A percentile compares a stretch with the other conserved stretches of the same genome.
Conservation (phyloP, 2,797 vertebrate species). For the Allobates femoralis region DNA sequence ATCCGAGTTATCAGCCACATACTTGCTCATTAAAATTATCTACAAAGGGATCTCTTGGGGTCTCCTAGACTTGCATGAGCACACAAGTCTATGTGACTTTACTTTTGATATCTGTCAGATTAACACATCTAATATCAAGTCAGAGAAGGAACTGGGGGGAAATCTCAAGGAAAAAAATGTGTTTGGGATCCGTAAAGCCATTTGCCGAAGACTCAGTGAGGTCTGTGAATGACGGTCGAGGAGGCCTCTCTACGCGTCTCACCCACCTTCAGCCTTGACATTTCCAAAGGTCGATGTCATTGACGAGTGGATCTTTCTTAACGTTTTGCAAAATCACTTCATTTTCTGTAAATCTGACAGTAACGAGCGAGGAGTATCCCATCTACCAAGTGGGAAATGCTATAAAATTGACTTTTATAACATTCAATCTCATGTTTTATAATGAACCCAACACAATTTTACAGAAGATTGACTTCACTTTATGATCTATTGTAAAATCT, state of each 20-base stretch:
- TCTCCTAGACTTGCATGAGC: conserved; percentile 12
- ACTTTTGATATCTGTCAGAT: conserved; percentile 45
- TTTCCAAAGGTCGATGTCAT: conserved; percentile 18
- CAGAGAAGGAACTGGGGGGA: neutral
- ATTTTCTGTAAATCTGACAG: neutral
- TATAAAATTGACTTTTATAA: neutral
- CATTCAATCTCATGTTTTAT: conserved; percentile 12
- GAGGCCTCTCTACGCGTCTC: neutral
- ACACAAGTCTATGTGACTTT: conserved; percentile 34
- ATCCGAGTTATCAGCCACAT: conserved; percentile 43
- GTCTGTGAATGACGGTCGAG: neutral
- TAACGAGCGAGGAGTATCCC: neutral
- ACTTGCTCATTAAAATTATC: conserved; percentile 49
- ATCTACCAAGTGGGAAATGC: neutral
- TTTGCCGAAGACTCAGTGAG: conserved; percentile 8
- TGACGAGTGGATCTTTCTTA: neutral
- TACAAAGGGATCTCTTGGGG: conserved; percentile 37
- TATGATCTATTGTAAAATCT: conserved; percentile 3
- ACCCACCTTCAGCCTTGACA: neutral
- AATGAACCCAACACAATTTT: neutral
- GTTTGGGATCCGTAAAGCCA: neutral
- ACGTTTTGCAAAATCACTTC: neutral
- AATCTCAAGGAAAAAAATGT: neutral
- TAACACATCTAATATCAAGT: conserved; percentile 38
- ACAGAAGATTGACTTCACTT: neutral